Base-by-base conservation (phyloP, 2,113 vertebrate species). In the Paradoxurus hermaphroditus region DNA sequence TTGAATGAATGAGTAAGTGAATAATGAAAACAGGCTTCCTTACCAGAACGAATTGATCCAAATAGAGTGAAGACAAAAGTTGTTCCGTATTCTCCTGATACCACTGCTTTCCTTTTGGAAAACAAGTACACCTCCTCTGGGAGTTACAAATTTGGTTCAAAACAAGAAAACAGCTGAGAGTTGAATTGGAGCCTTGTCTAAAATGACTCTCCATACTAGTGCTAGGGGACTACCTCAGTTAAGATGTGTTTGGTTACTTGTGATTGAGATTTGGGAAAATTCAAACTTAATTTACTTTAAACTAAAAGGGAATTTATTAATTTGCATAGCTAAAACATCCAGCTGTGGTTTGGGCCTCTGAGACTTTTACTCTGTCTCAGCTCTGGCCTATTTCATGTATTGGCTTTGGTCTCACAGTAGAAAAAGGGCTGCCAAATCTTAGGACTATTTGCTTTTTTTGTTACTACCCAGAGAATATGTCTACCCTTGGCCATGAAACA, bases 71-170 rank as follows among this genome's bases (percentile, higher is more conserved):
- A 75, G 25, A 13, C 72, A 75, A 75, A 75, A 75, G 62, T 75
- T 94, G 12, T 51, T 93, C 70, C 10, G 18, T 81, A 31, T 67
- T 86, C 41, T 94, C 29, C 44, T 67, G 73, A 72, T 36, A 88
- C 7, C 31, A 72, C 31, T 89, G 18, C 65, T 86, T 92, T 56
- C 16, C 49, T 27, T 75, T 81, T 91, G n/a, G 85, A 46, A 91
- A 95, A 65, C 7, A 51, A 89, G 25, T 59, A 85, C 51, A 72
- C 23, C 25, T 96, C 56, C 49, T 85, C 70, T 44, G 53, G 19
- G 23, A 96, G 85, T 82, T 77, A 93, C 81, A 96, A 91, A 81
- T 59, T 53, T 73, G 39, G 67, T 79, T 91, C 44, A 88, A 72
- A 95, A 94, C 49, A 92, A 85, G 72, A 91, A 23, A 92, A 82